Evolutionary conservation across 2,113 vertebrate genomes (phyloP).

Genomic region (Ranitomeya imitator): DNA sequence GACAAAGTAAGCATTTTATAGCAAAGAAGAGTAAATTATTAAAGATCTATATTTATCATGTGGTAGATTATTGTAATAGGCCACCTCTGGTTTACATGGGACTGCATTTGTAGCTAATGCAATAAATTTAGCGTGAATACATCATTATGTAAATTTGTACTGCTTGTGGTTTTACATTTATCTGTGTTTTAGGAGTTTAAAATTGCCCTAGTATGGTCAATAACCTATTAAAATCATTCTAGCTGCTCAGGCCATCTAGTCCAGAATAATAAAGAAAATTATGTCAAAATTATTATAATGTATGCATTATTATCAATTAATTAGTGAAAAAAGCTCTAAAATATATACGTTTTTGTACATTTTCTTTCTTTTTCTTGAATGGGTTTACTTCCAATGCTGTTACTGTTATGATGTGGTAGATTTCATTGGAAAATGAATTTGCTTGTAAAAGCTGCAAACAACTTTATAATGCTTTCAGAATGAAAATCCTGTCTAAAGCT

Average conservation of each 20-base stretch:
- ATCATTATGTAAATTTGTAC: neutral
- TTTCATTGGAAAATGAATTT: neutral
- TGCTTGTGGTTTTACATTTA: neutral
- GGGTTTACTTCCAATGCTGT: neutral
- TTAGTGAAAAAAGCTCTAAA: neutral
- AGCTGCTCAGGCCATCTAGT: neutral
- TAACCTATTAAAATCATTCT: neutral
- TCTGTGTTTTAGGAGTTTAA: neutral
- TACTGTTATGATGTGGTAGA: conserved; percentile 17
- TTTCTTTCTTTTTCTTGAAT: neutral
- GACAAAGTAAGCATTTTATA: too few relatives aligned
- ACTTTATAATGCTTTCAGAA: conserved; percentile 35
- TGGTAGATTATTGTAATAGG: too few relatives aligned
- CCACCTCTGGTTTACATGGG: too few relatives aligned
- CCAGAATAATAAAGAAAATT: neutral
- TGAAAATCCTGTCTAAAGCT: conserved; percentile 12
- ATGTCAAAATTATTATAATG: conserved; percentile 1
- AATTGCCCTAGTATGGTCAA: neutral
- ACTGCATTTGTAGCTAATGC: too few relatives aligned
- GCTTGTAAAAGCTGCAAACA: conserved; percentile 27
- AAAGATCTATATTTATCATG: too few relatives aligned
- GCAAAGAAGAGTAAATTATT: too few relatives aligned
- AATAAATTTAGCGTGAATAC: neutral
- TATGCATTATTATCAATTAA: neutral
- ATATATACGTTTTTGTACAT: neutral